A percentile compares a stretch with the other conserved stretches of the same genome.
Conservation (phyloP, 2,888 invertebrate species). For the Lampropteryx suffumata region DNA sequence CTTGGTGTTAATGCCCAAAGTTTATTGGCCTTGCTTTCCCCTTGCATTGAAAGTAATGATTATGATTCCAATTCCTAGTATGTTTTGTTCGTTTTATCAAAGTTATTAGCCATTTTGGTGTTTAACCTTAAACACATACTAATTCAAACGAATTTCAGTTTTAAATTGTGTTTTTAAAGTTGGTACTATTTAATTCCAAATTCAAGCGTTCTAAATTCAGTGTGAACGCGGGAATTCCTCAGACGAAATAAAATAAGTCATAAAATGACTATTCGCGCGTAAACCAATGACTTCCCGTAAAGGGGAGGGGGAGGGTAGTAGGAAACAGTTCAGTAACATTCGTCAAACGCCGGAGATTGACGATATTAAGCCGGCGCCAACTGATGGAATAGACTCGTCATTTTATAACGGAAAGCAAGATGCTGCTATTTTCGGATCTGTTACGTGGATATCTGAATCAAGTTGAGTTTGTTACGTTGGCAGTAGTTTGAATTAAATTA, state of each 20-base stretch:
- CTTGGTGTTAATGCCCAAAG: constrained; percentile 15
- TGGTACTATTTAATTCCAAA: constrained; percentile 12
- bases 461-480: constrained; percentile 20
- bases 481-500: constrained; percentile 16
- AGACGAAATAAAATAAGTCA: constrained; percentile 38
- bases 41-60: constrained; percentile 73
- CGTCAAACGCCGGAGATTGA: constrained; percentile 57
- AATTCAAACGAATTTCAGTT: constrained; percentile 11
- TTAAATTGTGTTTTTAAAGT: constrained; percentile 9
- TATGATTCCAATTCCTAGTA: constrained; percentile 54
- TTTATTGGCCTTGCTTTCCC: constrained; percentile 44
- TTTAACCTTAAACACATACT: constrained; percentile 3
- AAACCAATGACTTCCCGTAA: constrained; percentile 49
- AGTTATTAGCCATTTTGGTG: constrained; percentile 12
- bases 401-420: constrained; percentile 28
- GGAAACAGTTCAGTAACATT: constrained; percentile 43
- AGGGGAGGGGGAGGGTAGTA: constrained; percentile 31
- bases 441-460: constrained; percentile 25
- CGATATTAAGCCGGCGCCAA: constrained; percentile 49
- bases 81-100: constrained; percentile 15
- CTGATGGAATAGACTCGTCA: constrained; percentile 26
- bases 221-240: constrained; percentile 23
- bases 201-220: constrained; percentile 19
- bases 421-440: constrained; percentile 24
- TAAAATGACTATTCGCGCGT: constrained; percentile 47